These are phyloP conservation scores for Nettapus auritus DNA, from an alignment of 2,113 vertebrate genomes.

Conservation along the genomic window DNA sequence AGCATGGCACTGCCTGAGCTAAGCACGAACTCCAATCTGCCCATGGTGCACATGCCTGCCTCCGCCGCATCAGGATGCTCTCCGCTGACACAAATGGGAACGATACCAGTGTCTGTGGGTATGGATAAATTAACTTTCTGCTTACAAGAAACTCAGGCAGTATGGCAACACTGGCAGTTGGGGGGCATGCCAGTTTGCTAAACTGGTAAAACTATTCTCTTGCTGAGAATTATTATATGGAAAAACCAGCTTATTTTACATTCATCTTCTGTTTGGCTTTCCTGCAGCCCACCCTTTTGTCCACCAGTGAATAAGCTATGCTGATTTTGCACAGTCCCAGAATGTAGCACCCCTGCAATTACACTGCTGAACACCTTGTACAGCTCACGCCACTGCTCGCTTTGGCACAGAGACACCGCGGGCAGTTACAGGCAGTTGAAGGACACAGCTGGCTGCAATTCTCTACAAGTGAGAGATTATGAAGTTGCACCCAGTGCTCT, in stretches of 20 bases:
- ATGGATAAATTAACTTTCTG: not conserved
- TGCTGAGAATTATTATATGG: not conserved
- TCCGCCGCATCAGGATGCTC: not conserved
- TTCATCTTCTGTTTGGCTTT: not conserved
- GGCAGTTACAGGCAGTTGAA: not conserved
- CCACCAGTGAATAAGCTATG: not conserved
- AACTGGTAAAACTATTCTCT: not conserved
- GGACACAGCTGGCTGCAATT: not conserved
- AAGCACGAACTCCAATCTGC: not conserved
- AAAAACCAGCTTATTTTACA: not conserved
- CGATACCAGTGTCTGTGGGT: not conserved
- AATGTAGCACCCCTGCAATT: not conserved
- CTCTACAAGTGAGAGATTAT: not conserved
- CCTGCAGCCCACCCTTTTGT: not conserved
- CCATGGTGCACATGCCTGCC: not conserved
- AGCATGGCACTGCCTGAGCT: not conserved
- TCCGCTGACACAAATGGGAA: not conserved
- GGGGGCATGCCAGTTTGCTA: accelerated
- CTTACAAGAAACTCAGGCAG: not conserved
- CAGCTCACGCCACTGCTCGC: not conserved
- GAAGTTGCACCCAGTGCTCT: not conserved
- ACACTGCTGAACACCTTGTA: not conserved
- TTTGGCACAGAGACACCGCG: not conserved
- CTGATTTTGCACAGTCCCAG: not conserved
- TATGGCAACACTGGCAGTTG: not conserved